Evolutionary conservation across 2,888 invertebrate genomes (phyloP).

Genomic region (Trichopria drosophilae): DNA sequence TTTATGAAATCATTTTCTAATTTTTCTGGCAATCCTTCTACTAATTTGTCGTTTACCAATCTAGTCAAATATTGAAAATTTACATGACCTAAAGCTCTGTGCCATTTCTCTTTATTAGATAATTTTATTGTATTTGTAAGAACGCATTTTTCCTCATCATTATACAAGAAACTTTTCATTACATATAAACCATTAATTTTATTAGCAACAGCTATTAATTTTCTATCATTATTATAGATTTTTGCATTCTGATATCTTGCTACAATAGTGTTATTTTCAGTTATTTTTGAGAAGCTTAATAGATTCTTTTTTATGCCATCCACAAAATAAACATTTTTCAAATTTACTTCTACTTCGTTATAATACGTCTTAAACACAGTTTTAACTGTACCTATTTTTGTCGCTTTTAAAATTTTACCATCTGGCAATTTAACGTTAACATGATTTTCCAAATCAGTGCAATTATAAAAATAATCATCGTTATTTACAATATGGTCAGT

Average conservation of each 20-base stretch:
- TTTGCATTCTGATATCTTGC: constrained; percentile 20
- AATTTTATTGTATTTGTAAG: constrained; percentile 6
- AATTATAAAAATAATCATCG: constrained; percentile 28
- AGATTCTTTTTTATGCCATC: constrained; percentile 35
- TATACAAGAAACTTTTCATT: constrained; percentile 21
- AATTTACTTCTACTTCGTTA: constrained; percentile 6
- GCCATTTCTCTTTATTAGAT: no score
- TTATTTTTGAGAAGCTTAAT: constrained; percentile 30
- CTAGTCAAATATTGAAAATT: constrained; percentile 34
- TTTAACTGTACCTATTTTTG: constrained; percentile 26
- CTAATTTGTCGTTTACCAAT: constrained; percentile 18
- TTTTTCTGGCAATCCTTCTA: constrained; percentile 20
- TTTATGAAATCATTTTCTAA: no score
- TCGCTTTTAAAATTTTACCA: constrained; percentile 27
- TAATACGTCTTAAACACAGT: constrained; percentile 21
- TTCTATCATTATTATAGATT: constrained; percentile 26
- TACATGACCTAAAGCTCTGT: no score
- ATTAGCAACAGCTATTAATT: constrained; percentile 19
- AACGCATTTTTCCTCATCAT: background rate
- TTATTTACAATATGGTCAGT: constrained; percentile 33
- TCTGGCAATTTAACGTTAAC: constrained; percentile 30
- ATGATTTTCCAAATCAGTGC: constrained; percentile 20
- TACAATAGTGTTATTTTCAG: constrained; percentile 26
- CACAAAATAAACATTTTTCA: no score
- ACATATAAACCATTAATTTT: constrained; percentile 22